Conservation (phyloP, 2,888 invertebrate species). For the Sturmia bella region DNA sequence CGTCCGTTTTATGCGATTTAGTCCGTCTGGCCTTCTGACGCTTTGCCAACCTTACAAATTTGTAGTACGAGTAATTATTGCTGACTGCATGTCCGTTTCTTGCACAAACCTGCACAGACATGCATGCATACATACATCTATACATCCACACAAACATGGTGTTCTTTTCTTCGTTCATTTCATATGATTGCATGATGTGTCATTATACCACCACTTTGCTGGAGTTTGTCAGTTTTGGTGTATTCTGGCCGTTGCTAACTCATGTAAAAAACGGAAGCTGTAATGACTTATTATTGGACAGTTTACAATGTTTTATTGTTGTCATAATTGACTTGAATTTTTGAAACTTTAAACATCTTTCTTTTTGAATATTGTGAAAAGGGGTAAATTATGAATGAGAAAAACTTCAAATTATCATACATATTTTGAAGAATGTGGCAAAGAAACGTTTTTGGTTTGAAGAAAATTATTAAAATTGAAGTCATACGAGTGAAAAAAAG, state of each 20-base stretch:
- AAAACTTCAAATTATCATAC: neutral
- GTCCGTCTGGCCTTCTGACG: constrained; percentile 21
- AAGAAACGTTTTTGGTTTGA: neutral
- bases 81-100: constrained; percentile 31
- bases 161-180: neutral
- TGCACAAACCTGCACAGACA: neutral
- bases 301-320: constrained; percentile 41
- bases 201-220: constrained; percentile 29
- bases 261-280: constrained; percentile 62
- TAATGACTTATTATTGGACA: constrained; percentile 62
- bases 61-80: constrained; percentile 55
- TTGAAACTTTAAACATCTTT: neutral
- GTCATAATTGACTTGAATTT: constrained; percentile 31
- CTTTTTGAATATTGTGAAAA: neutral
- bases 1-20: neutral
- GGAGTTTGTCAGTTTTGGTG: neutral
- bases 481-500: too few relatives aligned
- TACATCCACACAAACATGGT: neutral
- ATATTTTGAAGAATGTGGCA: neutral
- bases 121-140: neutral
- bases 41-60: constrained; percentile 58
- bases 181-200: constrained; percentile 39
- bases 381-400: neutral
- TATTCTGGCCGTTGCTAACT: constrained; percentile 10
- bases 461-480: neutral